These are phyloP conservation scores for Motacilla tschutschensis DNA, from an alignment of 2,113 vertebrate species.

Conservation along the genomic window DNA sequence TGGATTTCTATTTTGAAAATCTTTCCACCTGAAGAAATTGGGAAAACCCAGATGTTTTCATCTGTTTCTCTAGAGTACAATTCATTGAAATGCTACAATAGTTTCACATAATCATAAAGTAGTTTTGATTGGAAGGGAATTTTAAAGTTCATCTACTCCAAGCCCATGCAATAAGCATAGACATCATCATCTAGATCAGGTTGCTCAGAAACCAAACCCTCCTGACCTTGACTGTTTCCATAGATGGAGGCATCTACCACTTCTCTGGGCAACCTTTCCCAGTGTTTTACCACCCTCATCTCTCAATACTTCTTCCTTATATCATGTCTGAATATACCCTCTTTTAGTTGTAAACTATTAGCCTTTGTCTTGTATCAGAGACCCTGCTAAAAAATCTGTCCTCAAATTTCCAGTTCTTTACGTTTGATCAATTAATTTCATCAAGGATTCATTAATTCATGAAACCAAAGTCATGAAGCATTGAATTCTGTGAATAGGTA, in stretches of 20 bases:
- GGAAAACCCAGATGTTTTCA: neutral
- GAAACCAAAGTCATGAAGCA: neutral
- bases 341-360: neutral
- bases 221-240: neutral
- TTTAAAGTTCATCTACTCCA: neutral
- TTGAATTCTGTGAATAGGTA: neutral
- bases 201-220: neutral
- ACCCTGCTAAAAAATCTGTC: neutral
- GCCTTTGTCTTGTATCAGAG: neutral
- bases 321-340: neutral
- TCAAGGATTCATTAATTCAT: neutral
- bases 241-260: neutral
- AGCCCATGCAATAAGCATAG: accelerated
- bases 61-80: neutral
- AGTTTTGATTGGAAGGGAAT: neutral
- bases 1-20: neutral
- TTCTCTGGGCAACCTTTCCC: neutral
- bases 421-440: neutral
- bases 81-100: neutral
- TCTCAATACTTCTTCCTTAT: neutral
- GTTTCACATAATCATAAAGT: neutral
- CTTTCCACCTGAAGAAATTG: neutral
- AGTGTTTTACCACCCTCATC: neutral
- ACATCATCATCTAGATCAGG: too few species aligned
- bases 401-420: neutral